phyloP scores from a whole-genome alignment of 2,888 invertebrate species.

The Sceliomorpha sp. region DNA sequence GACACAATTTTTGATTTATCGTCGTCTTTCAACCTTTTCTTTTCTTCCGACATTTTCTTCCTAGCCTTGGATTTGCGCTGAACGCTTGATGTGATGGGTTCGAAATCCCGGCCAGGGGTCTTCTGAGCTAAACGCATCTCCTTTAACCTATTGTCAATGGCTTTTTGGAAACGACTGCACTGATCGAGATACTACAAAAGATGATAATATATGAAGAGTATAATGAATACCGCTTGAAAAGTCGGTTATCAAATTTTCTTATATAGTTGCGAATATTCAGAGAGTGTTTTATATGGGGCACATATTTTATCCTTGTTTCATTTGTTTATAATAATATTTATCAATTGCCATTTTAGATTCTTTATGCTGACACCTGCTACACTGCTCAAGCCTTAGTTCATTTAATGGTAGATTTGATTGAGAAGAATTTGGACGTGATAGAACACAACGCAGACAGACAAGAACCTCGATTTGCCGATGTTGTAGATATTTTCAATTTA shows the following conservation, averaged over 20 bases:
- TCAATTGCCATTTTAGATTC: conserved; percentile 79
- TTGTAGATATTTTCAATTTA: conserved; percentile 85
- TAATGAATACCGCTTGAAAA: no score
- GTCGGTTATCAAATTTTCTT: no score
- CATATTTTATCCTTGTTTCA: no score
- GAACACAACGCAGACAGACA: conserved; percentile 80
- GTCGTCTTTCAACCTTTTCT: conserved; percentile 16
- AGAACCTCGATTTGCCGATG: conserved; percentile 85
- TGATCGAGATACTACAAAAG: conserved; percentile 67
- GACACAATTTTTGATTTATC: no score
- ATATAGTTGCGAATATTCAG: no score
- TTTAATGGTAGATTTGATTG: conserved; percentile 88
- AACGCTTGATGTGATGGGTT: conserved; percentile 6
- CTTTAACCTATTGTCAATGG: conserved; percentile 66
- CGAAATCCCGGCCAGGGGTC: conserved; percentile 32
- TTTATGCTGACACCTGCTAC: conserved; percentile 90
- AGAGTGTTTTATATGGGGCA: no score
- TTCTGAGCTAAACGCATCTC: conserved; percentile 63
- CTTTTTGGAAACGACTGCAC: conserved; percentile 67
- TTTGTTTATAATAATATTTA: no score
- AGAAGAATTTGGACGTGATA: conserved; percentile 82
- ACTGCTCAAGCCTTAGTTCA: conserved; percentile 92
- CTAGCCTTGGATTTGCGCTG: not conserved
- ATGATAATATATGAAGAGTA: no score
- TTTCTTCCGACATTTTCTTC: conserved; percentile 27